Evolutionary conservation across 2,888 invertebrate species (phyloP), one percentile per base, ranked within the genome.

Genomic region (Resseliella maxima): DNA sequence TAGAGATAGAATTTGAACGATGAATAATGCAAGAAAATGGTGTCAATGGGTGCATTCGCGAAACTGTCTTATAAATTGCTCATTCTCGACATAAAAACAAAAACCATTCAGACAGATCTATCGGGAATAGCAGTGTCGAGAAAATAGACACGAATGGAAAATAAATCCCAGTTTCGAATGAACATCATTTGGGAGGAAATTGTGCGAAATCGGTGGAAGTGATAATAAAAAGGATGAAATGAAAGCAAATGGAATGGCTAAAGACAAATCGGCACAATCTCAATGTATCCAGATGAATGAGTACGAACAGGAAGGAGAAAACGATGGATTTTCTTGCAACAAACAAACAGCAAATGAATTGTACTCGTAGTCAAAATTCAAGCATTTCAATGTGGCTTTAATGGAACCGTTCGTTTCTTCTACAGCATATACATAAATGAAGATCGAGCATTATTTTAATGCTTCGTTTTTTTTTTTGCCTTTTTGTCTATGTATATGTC

Each of bases 211-310:
- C 35, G 31, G 31, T 72, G n/a, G 18, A 72, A 18, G 35, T 72
- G 72, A 72, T 72, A 72, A 72, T 72, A 72, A 72, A 72, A 59
- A 72, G 72, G 72, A 8, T 72, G 18, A 59, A 59, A 59, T 59
- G 59, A 59, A 59, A 59, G 59, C 18, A 15, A 72, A 72, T 72
- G 72, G 18, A 72, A 72, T 72, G 2, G 72, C 31, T 72, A n/a
- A 72, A 35, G 72, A 72, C 72, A 35, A 72, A 72, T 35, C 72
- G 3, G n/a, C 72, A 72, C 72, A 72, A 72, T 72, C 59, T 59
- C 72, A 72, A 72, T 72, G 72, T 72, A 72, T 72, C 72, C 72
- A 72, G 72, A 72, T 72, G 72, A 72, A 72, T 72, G 72, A 72
- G 31, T 35, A 72, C 35, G n/a, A 31, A 31, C 31, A 15, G 31